These are phyloP conservation scores for Podiceps cristatus DNA, from an alignment of 2,113 vertebrate genomes.

Conservation along the genomic window DNA sequence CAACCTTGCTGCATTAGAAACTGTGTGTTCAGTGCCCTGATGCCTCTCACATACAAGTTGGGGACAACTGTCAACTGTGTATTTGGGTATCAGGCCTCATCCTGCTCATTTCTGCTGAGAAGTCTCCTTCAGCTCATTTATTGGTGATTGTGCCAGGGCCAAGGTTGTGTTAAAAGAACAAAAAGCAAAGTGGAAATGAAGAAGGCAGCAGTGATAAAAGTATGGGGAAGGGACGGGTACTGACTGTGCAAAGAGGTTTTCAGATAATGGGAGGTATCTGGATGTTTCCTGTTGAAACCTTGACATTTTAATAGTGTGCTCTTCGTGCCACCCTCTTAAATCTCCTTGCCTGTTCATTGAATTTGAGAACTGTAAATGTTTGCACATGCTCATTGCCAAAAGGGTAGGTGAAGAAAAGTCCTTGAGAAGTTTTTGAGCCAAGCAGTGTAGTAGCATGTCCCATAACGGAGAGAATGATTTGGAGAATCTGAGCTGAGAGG, in stretches of 20 bases:
- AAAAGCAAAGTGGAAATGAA: neutral
- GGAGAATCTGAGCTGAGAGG: neutral
- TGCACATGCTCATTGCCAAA: neutral
- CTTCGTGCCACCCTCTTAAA: neutral
- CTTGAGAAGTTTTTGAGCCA: neutral
- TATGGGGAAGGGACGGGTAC: neutral
- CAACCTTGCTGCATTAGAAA: neutral
- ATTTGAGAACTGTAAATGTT: neutral
- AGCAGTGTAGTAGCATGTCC: neutral
- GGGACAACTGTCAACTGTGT: neutral
- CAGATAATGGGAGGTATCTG: neutral
- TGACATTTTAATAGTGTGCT: neutral
- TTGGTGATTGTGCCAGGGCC: neutral
- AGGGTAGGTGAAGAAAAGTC: neutral
- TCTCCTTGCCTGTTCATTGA: neutral
- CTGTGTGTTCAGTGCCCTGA: neutral
- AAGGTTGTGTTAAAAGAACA: neutral
- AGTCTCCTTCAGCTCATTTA: neutral
- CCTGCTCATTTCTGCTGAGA: neutral
- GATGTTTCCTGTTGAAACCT: neutral
- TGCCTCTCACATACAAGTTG: neutral
- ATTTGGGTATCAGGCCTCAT: neutral
- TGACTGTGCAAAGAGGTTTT: neutral
- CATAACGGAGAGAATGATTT: neutral
- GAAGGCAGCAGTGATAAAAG: neutral